phyloP scores from a whole-genome alignment of 2,888 invertebrate species.

The Chirona hameri region DNA sequence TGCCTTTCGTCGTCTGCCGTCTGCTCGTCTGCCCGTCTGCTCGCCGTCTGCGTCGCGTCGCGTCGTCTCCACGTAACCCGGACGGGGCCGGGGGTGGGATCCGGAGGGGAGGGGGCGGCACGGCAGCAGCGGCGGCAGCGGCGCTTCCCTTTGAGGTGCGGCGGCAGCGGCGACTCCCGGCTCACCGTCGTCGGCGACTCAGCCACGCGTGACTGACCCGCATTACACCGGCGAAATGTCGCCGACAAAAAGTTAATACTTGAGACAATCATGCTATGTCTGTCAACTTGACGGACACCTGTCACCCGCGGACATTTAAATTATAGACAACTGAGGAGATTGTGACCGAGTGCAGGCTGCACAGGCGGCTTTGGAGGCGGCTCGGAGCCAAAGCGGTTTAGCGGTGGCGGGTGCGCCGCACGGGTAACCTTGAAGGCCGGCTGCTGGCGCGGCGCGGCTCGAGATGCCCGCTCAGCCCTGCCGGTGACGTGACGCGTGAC shows the following conservation, averaged over 20 bases:
- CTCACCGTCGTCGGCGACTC: neutral
- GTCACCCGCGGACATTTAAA: conserved; percentile 7
- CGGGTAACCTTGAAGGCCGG: neutral
- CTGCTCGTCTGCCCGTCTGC: too few relatives aligned
- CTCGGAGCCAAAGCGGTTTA: neutral
- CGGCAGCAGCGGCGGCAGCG: neutral
- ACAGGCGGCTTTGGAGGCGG: neutral
- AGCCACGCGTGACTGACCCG: conserved; percentile 8
- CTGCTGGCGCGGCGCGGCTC: neutral
- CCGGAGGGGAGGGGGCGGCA: neutral
- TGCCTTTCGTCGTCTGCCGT: too few relatives aligned
- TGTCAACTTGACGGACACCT: conserved; percentile 25
- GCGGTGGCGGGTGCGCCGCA: neutral
- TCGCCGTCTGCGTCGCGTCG: too few relatives aligned
- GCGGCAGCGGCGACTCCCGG: neutral
- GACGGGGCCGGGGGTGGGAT: too few relatives aligned
- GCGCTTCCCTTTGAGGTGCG: neutral
- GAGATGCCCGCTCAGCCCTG: neutral
- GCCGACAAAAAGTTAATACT: conserved; percentile 23
- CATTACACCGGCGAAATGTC: neutral
- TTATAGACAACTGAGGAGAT: conserved; percentile 28
- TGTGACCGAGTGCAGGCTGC: neutral
- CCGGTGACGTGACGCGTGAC: too few relatives aligned
- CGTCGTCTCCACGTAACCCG: too few relatives aligned
- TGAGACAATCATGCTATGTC: conserved; percentile 28